Conservation (phyloP, 2,113 vertebrate genomes). For the Motacilla tschutschensis region DNA sequence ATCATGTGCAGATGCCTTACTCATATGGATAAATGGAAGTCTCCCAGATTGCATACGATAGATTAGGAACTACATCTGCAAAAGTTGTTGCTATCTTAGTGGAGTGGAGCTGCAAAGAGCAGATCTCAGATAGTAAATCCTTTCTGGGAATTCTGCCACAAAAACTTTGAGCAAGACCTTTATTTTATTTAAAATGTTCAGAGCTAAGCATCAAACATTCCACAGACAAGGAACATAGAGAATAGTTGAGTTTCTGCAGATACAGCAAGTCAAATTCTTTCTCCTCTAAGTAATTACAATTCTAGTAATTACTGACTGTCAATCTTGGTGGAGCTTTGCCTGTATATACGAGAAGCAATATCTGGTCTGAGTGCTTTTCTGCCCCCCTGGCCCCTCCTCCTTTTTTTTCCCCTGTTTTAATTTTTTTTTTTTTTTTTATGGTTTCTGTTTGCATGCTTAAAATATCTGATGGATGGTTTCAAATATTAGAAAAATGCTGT, state of each 20-base stretch:
- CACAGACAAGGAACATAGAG: background rate
- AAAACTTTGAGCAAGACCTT: background rate
- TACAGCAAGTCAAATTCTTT: background rate
- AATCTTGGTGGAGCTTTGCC: background rate
- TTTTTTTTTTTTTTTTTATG: background rate
- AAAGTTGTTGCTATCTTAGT: background rate
- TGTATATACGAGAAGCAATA: background rate
- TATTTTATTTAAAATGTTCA: background rate
- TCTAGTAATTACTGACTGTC: background rate
- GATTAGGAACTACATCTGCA: background rate
- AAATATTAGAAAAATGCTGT: background rate
- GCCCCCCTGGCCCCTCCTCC: too few relatives aligned
- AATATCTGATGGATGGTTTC: background rate
- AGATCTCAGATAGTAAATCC: background rate
- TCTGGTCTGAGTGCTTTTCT: background rate
- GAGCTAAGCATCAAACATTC: background rate
- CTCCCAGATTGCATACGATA: background rate
- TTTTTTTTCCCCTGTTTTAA: background rate
- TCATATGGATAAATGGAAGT: background rate
- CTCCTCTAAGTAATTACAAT: background rate
- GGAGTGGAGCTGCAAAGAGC: background rate
- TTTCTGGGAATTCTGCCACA: constrained; percentile 10
- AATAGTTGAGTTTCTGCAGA: background rate
- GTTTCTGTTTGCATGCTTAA: background rate
- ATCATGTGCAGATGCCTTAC: background rate